Base-by-base conservation (phyloP, 2,797 vertebrate species). In the Argya squamiceps region DNA sequence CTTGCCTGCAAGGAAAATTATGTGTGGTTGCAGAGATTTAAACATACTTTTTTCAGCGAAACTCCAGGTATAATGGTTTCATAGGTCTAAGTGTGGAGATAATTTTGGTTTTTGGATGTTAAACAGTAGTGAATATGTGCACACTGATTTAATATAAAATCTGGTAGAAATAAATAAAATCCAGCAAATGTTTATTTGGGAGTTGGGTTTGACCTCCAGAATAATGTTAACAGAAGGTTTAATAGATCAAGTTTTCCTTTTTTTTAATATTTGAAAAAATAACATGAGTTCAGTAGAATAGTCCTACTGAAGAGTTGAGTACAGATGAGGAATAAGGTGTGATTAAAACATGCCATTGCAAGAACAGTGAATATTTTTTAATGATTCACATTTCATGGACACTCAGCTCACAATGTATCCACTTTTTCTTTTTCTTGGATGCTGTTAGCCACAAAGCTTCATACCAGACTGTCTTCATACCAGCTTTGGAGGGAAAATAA, bases 1-100 rank as follows among this genome's bases (percentile, higher is more conserved):
- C 86, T 94, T 95, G 91, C 94, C 92, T 96, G 93, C 88, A 87
- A 97, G 93, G 95, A 97, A 96, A 97, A 96, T 95, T 93, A 92
- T 92, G 91, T 80, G 89, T 88, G 74, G 81, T 74, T 91, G 85
- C 88, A 67, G 67, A 93, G 84, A 55, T 84, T 97, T 94, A 91
- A 96, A 88, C 93, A 95, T 46, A 44, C 47, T 91, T 89, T 91
- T 97, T 96, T 92, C 84, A 81, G 68, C 34, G 36, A 46, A 96
- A 83, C 84, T 91, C 79, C 95, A 94, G 91, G 94, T 97, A 88
- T 96, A 96, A 97, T 94, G 79, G 67, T 95, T 96, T 96, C 92
- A 62, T 20, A 71, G 74, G 78, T 94, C 70, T 78, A 76, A 85
- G 56, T 53, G 77, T 55, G 80, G 93, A 94, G 93, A 95, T 96